phyloP scores from a whole-genome alignment of 2,888 invertebrate species.

The Vanessa cardui region DNA sequence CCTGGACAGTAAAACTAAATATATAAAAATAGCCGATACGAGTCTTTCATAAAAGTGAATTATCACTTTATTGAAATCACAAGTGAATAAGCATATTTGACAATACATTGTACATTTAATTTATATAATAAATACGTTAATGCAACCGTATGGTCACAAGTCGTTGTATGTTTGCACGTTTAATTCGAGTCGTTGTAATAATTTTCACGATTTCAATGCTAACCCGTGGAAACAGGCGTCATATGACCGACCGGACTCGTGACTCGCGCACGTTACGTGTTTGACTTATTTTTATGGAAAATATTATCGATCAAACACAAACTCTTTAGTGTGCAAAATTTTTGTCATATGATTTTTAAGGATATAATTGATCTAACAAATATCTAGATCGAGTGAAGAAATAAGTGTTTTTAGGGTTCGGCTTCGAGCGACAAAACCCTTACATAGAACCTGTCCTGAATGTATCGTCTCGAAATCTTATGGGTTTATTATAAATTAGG shows the following conservation, averaged over 20 bases:
- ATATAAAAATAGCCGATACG: no score
- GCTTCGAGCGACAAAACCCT: no score
- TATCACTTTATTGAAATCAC: no score
- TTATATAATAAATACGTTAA: slow-evolving; percentile 12
- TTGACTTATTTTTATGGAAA: slow-evolving; percentile 1
- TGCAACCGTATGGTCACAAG: slow-evolving; percentile 13
- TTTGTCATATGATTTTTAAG: slow-evolving; percentile 1
- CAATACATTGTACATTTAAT: not conserved
- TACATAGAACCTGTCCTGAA: no score
- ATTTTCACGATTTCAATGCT: slow-evolving; percentile 21
- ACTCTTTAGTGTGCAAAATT: not conserved
- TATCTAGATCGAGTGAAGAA: no score
- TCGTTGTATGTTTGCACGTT: slow-evolving; percentile 8
- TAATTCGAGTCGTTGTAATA: not conserved
- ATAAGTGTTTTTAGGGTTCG: no score
- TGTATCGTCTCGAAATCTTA: no score
- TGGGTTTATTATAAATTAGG: no score
- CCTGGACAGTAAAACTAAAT: no score
- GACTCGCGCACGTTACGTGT: slow-evolving; percentile 8
- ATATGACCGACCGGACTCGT: slow-evolving; percentile 16
- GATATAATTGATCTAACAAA: not conserved
- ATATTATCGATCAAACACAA: not conserved
- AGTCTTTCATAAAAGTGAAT: no score
- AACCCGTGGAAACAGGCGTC: slow-evolving; percentile 2
- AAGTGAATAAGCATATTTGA: not conserved